Percentiles rank a stretch among this genome's conserved stretches.
These are phyloP conservation scores for Phenganax stokvisi DNA, from an alignment of 92 coral and sea anemone genomes.

Conservation along the genomic window DNA sequence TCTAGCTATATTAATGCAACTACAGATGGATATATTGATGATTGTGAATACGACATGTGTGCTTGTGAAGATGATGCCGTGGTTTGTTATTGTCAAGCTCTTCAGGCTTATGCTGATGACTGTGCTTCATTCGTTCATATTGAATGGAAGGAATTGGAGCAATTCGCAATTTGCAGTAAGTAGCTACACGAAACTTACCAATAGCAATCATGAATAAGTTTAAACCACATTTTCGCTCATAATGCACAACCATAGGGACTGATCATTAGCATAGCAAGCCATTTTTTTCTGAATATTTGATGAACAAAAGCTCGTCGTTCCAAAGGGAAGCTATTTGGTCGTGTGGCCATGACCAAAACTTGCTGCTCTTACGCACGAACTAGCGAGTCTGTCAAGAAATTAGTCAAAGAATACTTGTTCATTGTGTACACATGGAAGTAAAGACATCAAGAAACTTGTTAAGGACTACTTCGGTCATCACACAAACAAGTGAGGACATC, in stretches of 20 bases:
- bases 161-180: background rate
- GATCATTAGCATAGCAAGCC: background rate
- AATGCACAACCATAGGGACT: too few species aligned
- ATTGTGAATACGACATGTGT: constrained; percentile 25
- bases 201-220: too few species aligned
- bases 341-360: too few species aligned
- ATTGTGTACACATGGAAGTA: background rate
- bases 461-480: too few species aligned
- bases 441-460: too few species aligned
- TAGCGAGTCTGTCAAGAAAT: too few species aligned
- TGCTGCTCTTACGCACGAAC: too few species aligned
- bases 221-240: too few species aligned
- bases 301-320: too few species aligned
- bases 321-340: too few species aligned
- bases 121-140: background rate
- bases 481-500: too few species aligned
- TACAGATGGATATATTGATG: constrained; percentile 5
- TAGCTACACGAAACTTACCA: background rate
- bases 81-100: constrained; percentile 6
- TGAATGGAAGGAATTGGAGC: background rate
- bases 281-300: background rate
- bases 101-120: background rate
- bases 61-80: constrained; percentile 12
- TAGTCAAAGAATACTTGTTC: background rate
- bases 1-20: constrained; percentile 19